These are phyloP conservation scores for Amphimedon queenslandica DNA, from an alignment of 37 sponge, comb jelly and placozoan species.

Conservation along the genomic window DNA sequence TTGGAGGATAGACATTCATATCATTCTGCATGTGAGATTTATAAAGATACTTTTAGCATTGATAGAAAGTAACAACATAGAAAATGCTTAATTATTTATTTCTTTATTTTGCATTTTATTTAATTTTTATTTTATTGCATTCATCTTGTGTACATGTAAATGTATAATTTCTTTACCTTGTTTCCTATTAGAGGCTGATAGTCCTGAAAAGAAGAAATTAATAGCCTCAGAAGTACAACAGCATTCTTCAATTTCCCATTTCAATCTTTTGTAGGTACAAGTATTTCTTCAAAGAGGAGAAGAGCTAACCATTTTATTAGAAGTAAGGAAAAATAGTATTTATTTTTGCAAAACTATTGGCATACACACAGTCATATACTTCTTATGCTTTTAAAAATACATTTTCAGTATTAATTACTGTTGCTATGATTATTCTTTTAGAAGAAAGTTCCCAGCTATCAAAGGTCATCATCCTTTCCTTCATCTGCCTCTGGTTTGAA, in stretches of 20 bases:
- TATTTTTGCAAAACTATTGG: too few relatives aligned
- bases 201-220: not conserved
- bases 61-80: constrained; percentile 24
- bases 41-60: constrained; percentile 42
- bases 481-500: too few relatives aligned
- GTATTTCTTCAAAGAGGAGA: constrained; percentile 28
- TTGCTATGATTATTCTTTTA: too few relatives aligned
- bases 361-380: too few relatives aligned
- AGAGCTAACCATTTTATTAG: constrained; percentile 6
- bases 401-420: too few relatives aligned
- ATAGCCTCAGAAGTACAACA: constrained; percentile 26
- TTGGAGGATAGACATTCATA: constrained; percentile 14
- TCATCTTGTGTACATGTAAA: too few relatives aligned
- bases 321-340: too few relatives aligned
- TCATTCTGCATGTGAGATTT: constrained; percentile 36
- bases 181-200: constrained; percentile 3
- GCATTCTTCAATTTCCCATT: not conserved
- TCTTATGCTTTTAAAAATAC: too few relatives aligned
- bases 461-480: too few relatives aligned
- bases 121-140: too few relatives aligned
- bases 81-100: not conserved
- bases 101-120: too few relatives aligned
- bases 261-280: constrained; percentile 1
- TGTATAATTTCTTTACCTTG: not conserved
- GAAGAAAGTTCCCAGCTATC: too few relatives aligned